A percentile compares a stretch with the other conserved stretches of the same genome.
These are phyloP conservation scores for Acromyrmex charruanus DNA, from an alignment of 1,140 invertebrate genomes.

Conservation along the genomic window DNA sequence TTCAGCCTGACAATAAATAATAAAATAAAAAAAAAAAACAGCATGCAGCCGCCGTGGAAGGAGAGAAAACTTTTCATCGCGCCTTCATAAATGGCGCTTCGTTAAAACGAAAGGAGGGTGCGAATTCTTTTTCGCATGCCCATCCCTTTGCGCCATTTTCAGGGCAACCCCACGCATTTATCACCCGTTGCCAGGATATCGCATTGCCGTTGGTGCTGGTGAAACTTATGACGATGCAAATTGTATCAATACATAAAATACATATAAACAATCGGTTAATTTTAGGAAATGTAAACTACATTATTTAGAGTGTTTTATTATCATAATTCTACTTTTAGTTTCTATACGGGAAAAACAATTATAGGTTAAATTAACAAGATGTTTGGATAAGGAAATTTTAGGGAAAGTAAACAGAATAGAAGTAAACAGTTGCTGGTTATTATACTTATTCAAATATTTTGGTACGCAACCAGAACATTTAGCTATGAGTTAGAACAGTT, in stretches of 20 bases:
- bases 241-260: slow-evolving; percentile 13
- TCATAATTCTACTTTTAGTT: not conserved
- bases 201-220: not conserved
- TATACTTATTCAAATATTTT: too few relatives aligned
- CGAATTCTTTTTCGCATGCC: slow-evolving; percentile 42
- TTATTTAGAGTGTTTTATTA: not conserved
- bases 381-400: too few relatives aligned
- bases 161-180: slow-evolving; percentile 43
- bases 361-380: too few relatives aligned
- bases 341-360: not conserved
- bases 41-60: not conserved
- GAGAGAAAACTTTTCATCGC: slow-evolving; percentile 27
- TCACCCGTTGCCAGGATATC: slow-evolving; percentile 37
- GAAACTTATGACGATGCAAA: slow-evolving; percentile 27
- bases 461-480: too few relatives aligned
- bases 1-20: not conserved
- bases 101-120: slow-evolving; percentile 57
- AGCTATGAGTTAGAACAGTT: too few relatives aligned
- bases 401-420: too few relatives aligned
- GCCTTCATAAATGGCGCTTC: slow-evolving; percentile 53
- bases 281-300: not conserved
- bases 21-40: not conserved
- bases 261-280: not conserved
- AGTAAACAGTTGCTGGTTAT: too few relatives aligned
- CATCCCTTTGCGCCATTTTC: slow-evolving; percentile 22